Conservation (phyloP, 2,113 vertebrate species). For the Otis tarda region DNA sequence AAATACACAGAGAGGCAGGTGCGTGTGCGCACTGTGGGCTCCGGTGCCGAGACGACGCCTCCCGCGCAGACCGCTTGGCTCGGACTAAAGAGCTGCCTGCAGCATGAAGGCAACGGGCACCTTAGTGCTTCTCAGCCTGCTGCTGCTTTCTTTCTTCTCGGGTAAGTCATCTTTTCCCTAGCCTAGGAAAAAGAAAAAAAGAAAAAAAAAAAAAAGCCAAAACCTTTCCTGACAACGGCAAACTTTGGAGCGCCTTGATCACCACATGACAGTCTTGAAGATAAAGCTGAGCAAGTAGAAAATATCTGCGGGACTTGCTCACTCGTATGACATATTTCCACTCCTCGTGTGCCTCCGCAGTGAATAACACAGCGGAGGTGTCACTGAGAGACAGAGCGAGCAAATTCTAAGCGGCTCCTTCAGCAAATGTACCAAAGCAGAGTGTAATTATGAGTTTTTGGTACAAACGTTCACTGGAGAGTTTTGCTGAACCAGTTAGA, state of each 20-base stretch:
- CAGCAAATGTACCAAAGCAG: conserved; percentile 8
- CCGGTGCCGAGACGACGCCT: conserved; percentile 11
- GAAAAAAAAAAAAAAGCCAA: not conserved
- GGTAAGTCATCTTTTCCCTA: conserved; percentile 68
- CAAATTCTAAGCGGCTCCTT: not conserved
- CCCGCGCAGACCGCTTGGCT: not conserved
- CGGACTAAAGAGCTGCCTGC: conserved; percentile 41
- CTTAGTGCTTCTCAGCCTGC: conserved; percentile 71
- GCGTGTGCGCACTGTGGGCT: conserved; percentile 21
- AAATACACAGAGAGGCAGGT: conserved; percentile 49
- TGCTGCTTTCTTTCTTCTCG: conserved; percentile 69
- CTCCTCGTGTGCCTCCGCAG: not conserved
- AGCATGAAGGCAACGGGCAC: conserved; percentile 72
- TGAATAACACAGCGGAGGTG: not conserved
- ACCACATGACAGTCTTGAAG: not conserved
- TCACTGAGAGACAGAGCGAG: not conserved
- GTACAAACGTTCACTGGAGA: conserved; percentile 7
- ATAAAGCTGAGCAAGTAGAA: conserved; percentile 38
- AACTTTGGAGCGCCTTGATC: conserved; percentile 3
- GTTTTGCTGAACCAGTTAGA: conserved; percentile 50
- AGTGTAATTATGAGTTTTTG: conserved; percentile 21
- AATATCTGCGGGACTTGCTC: conserved; percentile 16
- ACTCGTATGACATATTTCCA: conserved; percentile 1
- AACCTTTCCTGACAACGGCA: not conserved
- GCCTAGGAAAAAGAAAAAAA: not conserved